A percentile compares a stretch with the other conserved stretches of the same genome.
Conservation (phyloP, 2,113 vertebrate genomes). For the Eublepharis macularius region DNA sequence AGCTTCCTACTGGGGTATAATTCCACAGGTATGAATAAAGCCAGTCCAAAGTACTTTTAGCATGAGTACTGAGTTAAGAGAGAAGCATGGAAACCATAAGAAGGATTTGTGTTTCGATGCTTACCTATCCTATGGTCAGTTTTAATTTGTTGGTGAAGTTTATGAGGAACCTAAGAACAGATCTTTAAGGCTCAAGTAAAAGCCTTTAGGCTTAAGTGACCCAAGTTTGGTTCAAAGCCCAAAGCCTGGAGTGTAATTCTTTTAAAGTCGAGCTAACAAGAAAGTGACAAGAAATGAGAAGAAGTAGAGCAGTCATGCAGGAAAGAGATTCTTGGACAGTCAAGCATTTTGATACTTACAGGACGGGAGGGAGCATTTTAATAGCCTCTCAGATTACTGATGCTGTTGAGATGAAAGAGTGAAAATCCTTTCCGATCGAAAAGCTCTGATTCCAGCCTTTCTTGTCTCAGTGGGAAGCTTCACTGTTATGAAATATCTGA, state of each 20-base stretch:
- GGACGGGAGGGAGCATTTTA: neutral
- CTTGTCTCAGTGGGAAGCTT: slow-evolving; percentile 6
- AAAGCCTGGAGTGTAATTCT: neutral
- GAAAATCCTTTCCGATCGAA: neutral
- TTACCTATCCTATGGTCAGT: neutral
- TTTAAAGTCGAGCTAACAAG: neutral
- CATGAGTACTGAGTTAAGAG: neutral
- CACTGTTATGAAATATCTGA: slow-evolving; percentile 5
- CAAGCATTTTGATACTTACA: slow-evolving; percentile 24
- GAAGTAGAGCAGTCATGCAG: neutral
- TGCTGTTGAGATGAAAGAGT: neutral
- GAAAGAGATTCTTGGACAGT: neutral
- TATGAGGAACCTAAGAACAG: neutral
- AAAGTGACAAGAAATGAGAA: neutral
- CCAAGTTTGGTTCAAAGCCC: neutral
- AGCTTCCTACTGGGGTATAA: neutral
- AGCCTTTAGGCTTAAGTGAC: slow-evolving; percentile 10
- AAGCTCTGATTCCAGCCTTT: slow-evolving; percentile 8
- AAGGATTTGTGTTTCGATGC: neutral
- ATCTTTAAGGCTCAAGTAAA: neutral
- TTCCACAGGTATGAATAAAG: neutral
- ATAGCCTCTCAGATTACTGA: neutral
- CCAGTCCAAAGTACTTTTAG: neutral
- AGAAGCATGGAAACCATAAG: neutral
- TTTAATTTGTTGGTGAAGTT: neutral